These are phyloP conservation scores for Anguilla anguilla DNA, from an alignment of 2,797 vertebrate genomes.

Conservation along the genomic window DNA sequence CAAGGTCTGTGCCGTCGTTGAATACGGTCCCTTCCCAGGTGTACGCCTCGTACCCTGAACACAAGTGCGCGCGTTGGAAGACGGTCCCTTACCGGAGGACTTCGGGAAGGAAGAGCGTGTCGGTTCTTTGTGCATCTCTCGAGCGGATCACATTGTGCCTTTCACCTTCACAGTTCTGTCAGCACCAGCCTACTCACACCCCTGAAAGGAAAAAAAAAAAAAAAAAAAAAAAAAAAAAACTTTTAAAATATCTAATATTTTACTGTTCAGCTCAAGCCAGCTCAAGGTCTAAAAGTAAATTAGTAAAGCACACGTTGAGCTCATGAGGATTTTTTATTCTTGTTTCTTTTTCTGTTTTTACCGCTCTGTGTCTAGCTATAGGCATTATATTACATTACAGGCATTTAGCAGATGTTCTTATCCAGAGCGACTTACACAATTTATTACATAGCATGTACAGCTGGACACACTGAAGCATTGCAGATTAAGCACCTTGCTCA, in stretches of 20 bases:
- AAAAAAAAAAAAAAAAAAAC: neutral
- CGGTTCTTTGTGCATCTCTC: neutral
- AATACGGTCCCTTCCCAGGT: neutral
- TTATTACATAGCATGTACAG: too few relatives aligned
- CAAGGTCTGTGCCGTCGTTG: neutral
- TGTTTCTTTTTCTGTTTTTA: neutral
- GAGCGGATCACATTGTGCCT: neutral
- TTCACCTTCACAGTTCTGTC: neutral
- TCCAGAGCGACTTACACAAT: too few relatives aligned
- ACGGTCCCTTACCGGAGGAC: neutral
- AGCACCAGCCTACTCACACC: neutral
- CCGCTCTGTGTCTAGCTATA: neutral
- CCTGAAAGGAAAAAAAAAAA: neutral
- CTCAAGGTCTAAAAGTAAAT: neutral
- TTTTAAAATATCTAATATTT: neutral
- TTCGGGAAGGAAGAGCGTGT: neutral
- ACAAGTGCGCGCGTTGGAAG: neutral
- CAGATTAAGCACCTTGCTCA: too few relatives aligned
- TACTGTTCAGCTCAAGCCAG: neutral
- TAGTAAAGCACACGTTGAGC: neutral
- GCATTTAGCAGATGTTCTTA: too few relatives aligned
- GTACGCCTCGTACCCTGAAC: neutral
- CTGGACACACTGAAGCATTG: too few relatives aligned
- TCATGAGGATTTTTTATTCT: neutral
- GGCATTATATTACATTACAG: neutral